Evolutionary conservation across 2,113 vertebrate genomes (phyloP), one percentile per base, ranked within the genome.

Genomic region (Dipodomys stephensi): DNA sequence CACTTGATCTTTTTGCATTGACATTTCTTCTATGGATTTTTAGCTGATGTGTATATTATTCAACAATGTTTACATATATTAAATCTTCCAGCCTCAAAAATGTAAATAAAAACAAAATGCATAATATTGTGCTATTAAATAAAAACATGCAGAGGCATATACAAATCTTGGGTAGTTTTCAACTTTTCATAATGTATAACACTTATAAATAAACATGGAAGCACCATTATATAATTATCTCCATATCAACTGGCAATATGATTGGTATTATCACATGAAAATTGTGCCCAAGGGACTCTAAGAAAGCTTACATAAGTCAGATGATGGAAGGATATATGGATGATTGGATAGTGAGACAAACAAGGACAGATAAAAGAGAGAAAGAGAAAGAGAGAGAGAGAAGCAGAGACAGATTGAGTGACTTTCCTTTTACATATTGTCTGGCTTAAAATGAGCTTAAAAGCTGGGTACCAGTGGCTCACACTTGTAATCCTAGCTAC

Each of bases 11-110:
- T 74, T 71, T 39, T 4, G 93, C 27, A 82, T 46, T 68, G 76
- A 68, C 39, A 62, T 74, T 71, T 92, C 19, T 69, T 62, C 25
- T 73, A 5, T 68, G 9, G 18, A 5, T 91, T 95, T 81, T 88
- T 89, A 87, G 67, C 84, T 35, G 73, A 91, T 44, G 64, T 68
- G 0, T 87, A 78, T 9, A 64, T 62, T 4, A 44, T 46, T 91
- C 46, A 73, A 76, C n/a, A 3, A 65, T 94, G 89, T 92, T 86
- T 25, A 76, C n/a, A 92, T 49, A 91, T 39, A 73, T 32, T 69
- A 53, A 93, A 93, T n/a, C 27, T 86, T n/a, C 49, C 80, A 76
- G 11, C 13, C 22, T 94, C 85, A 13, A 28, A 82, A 93, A 57
- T 16, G 25, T 80, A 88, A 93, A 71, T 57, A 64, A 92, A 69